Percentiles rank a stretch among this genome's conserved stretches.
These are phyloP conservation scores for Deroplatys truncata DNA, from an alignment of 2,888 invertebrate genomes.

Conservation along the genomic window DNA sequence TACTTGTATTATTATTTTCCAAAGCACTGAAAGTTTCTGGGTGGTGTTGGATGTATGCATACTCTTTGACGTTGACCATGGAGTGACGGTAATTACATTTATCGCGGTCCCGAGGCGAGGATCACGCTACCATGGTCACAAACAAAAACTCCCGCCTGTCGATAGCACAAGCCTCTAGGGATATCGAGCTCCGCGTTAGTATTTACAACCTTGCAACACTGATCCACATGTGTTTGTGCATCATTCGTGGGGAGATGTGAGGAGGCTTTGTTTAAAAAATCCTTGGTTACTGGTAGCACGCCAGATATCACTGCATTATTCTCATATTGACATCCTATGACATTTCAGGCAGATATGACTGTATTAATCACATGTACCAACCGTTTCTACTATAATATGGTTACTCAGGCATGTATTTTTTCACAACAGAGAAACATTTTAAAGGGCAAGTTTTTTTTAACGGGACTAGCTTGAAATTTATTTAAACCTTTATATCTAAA, in stretches of 20 bases:
- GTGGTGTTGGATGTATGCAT: neutral
- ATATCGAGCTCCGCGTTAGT: neutral
- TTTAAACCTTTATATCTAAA: too few species aligned
- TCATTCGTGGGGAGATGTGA: neutral
- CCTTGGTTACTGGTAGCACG: neutral
- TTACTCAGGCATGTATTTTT: neutral
- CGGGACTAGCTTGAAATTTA: too few species aligned
- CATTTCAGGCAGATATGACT: neutral
- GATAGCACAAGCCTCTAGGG: neutral
- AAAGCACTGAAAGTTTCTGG: neutral
- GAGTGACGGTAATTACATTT: constrained; percentile 4
- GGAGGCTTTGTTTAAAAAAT: neutral
- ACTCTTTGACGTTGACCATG: neutral
- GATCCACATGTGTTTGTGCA: neutral
- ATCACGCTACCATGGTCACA: neutral
- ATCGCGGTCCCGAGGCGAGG: neutral
- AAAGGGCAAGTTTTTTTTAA: neutral
- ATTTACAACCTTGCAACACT: neutral
- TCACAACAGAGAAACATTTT: neutral
- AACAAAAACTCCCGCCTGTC: neutral
- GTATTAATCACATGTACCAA: neutral
- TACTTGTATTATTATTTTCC: neutral
- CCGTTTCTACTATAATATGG: neutral
- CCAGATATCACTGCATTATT: neutral
- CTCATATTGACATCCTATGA: neutral